Conservation (phyloP, 2,797 vertebrate species). For the Glossophaga mutica region DNA sequence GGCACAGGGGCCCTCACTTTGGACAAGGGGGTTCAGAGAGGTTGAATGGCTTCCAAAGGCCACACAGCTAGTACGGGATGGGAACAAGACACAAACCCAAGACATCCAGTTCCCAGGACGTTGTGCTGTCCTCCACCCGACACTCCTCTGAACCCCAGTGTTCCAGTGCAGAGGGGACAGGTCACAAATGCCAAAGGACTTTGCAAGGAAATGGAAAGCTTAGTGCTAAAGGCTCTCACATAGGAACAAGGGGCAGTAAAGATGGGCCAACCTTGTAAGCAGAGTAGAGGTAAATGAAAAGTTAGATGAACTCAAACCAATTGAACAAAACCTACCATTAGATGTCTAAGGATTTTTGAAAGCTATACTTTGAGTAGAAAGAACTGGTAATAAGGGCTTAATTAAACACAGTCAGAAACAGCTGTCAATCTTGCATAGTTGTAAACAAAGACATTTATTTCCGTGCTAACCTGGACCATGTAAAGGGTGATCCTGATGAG, state of each 20-base stretch:
- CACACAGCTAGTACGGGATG: neutral
- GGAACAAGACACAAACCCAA: neutral
- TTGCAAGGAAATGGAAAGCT: neutral
- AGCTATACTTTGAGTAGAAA: neutral
- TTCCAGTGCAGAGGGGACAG: rapidly evolving
- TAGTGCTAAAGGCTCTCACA: rapidly evolving
- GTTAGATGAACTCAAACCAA: neutral
- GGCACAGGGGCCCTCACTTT: neutral
- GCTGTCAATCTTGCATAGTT: neutral
- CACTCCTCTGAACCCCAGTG: neutral
- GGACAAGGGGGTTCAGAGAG: neutral
- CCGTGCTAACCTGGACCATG: neutral
- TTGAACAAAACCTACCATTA: neutral
- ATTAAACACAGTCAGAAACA: neutral
- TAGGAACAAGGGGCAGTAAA: neutral
- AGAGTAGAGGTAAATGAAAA: neutral
- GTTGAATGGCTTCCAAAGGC: neutral
- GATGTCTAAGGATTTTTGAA: neutral
- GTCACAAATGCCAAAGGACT: neutral
- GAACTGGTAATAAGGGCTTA: neutral
- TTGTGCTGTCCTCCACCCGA: neutral
- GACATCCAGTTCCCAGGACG: neutral
- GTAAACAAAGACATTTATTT: neutral
- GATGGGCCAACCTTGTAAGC: neutral
- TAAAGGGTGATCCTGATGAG: neutral